phyloP scores from a whole-genome alignment of 2,888 invertebrate genomes.

The Spodoptera littoralis region DNA sequence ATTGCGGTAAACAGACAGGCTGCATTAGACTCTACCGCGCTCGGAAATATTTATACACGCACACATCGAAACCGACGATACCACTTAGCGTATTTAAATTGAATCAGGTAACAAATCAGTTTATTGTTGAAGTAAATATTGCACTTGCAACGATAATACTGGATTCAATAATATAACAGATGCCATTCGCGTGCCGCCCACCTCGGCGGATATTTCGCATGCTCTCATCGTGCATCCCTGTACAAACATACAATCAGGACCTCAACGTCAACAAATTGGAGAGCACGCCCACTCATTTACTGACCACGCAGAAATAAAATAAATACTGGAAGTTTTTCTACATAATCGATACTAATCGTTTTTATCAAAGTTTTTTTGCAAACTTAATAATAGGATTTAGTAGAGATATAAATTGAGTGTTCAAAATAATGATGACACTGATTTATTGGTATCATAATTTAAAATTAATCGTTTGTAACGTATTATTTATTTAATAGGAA shows the following conservation, averaged over 20 bases:
- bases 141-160: slow-evolving; percentile 61
- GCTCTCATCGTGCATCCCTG: slow-evolving; percentile 71
- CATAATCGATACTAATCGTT: slow-evolving; percentile 23
- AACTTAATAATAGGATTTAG: slow-evolving; percentile 3
- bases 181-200: slow-evolving; percentile 71
- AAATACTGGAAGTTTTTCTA: slow-evolving; percentile 47
- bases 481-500: slow-evolving; percentile 11
- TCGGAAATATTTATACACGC: slow-evolving; percentile 24
- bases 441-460: slow-evolving; percentile 29
- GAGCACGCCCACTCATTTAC: slow-evolving; percentile 77
- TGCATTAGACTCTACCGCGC: slow-evolving; percentile 15
- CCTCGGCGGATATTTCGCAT: slow-evolving; percentile 67
- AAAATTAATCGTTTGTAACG: slow-evolving; percentile 3
- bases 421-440: slow-evolving; percentile 12
- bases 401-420: slow-evolving; percentile 11
- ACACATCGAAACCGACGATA: slow-evolving; percentile 5
- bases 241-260: slow-evolving; percentile 79
- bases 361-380: slow-evolving; percentile 9
- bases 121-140: slow-evolving; percentile 62
- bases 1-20: slow-evolving; percentile 30
- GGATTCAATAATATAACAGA: slow-evolving; percentile 70
- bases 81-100: slow-evolving; percentile 18
- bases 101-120: slow-evolving; percentile 43
- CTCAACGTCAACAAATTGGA: slow-evolving; percentile 80
- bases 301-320: slow-evolving; percentile 48